A percentile compares a stretch with the other conserved stretches of the same genome.
Evolutionary conservation across 92 coral and sea anemone genomes (phyloP).

Genomic region (Actinernus sp.): DNA sequence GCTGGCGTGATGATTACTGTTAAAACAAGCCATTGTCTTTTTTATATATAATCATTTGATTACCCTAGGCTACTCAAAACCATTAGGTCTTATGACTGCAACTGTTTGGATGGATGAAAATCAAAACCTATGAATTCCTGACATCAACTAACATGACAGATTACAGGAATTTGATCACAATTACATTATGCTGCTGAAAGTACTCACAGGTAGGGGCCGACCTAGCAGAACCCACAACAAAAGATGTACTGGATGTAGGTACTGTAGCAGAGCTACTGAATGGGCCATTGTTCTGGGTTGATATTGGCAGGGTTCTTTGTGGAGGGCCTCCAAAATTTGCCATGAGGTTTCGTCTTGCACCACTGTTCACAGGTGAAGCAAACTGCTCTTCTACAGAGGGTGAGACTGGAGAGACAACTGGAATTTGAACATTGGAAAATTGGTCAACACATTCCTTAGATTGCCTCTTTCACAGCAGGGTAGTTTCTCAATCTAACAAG

Average conservation of each 20-base stretch:
- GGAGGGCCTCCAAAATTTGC: slow-evolving; percentile 79
- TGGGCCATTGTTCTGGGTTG: slow-evolving; percentile 47
- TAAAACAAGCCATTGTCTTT: background rate
- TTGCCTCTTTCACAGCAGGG: too few relatives aligned
- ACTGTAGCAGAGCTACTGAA: slow-evolving; percentile 37
- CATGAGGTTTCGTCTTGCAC: slow-evolving; percentile 91
- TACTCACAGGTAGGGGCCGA: slow-evolving; percentile 21
- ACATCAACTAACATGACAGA: too few relatives aligned
- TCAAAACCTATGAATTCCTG: background rate
- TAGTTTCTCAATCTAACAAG: background rate
- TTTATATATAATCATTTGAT: background rate
- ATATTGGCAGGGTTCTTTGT: slow-evolving; percentile 13
- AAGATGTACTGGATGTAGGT: background rate
- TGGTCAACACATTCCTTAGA: background rate
- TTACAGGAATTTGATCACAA: too few relatives aligned
- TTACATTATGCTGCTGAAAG: too few relatives aligned
- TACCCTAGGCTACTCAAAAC: background rate
- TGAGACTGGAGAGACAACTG: slow-evolving; percentile 52
- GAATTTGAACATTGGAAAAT: too few relatives aligned
- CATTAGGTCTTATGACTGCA: background rate
- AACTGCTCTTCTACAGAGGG: slow-evolving; percentile 80
- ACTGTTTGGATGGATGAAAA: background rate
- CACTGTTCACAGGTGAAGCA: slow-evolving; percentile 85
- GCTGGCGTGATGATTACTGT: slow-evolving; percentile 89
- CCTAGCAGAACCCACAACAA: background rate